These are phyloP conservation scores for Pseudomyrmex sp. DNA, from an alignment of 1,140 invertebrate species.

Conservation along the genomic window DNA sequence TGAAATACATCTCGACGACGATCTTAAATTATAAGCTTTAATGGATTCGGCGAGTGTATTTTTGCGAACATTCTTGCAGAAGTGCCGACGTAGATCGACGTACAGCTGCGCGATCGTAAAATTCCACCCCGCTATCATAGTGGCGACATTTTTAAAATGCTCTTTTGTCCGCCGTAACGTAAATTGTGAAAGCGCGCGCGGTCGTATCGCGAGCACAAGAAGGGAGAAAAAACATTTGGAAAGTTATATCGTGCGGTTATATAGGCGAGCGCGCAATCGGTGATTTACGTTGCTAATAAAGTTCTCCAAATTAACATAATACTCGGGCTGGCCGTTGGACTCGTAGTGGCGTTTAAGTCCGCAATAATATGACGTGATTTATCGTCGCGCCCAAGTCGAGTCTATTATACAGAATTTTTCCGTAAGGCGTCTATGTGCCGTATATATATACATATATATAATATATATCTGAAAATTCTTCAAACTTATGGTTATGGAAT, in stretches of 20 bases:
- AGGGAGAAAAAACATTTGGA: constrained; percentile 13
- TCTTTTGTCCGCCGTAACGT: constrained; percentile 31
- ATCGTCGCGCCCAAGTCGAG: constrained; percentile 16
- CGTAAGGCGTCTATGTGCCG: not conserved
- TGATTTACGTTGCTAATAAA: constrained; percentile 81
- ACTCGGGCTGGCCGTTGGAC: constrained; percentile 66
- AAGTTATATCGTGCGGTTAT: constrained; percentile 10
- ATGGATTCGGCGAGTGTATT: constrained; percentile 65
- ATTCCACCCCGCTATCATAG: constrained; percentile 38
- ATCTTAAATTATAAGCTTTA: constrained; percentile 65
- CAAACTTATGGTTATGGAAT: not conserved
- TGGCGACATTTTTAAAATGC: constrained; percentile 61
- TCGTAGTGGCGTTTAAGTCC: constrained; percentile 72
- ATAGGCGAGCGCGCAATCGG: constrained; percentile 15
- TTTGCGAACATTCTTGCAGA: constrained; percentile 34
- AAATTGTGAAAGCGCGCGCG: constrained; percentile 1
- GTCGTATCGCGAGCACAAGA: not conserved
- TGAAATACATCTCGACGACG: constrained; percentile 58
- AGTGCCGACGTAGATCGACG: not conserved
- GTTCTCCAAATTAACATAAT: constrained; percentile 77
- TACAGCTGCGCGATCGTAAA: constrained; percentile 70
- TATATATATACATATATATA: too few species aligned
- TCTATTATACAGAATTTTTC: constrained; percentile 30
- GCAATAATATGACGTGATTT: constrained; percentile 54
- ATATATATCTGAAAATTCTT: not conserved